phyloP scores from a whole-genome alignment of 2,113 vertebrate genomes.

The Heteronetta atricapilla region DNA sequence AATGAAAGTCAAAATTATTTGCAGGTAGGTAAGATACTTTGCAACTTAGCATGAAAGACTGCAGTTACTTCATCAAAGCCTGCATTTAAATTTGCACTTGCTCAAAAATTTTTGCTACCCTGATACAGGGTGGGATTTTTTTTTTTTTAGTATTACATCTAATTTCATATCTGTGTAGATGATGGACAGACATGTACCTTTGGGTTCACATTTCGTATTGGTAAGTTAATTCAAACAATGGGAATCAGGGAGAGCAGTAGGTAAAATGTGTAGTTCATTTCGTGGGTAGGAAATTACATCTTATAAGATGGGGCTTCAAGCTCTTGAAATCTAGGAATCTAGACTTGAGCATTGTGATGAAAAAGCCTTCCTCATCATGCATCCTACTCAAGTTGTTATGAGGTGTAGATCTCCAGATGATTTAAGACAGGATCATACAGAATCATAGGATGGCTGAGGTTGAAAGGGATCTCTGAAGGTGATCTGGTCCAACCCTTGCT shows the following conservation, averaged over 20 bases:
- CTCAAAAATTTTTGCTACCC: not conserved
- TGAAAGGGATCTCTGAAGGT: not conserved
- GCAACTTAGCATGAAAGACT: not conserved
- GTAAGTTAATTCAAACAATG: not conserved
- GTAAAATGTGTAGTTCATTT: not conserved
- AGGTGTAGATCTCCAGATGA: not conserved
- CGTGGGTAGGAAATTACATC: not conserved
- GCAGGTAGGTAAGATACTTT: not conserved
- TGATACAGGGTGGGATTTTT: rapidly evolving
- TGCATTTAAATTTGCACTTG: not conserved
- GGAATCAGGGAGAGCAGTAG: not conserved
- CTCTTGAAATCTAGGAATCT: not conserved
- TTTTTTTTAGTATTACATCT: not conserved
- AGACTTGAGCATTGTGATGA: not conserved
- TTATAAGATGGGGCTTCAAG: not conserved
- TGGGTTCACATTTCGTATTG: not conserved
- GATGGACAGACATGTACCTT: not conserved
- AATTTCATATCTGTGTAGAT: not conserved
- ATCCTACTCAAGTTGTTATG: not conserved
- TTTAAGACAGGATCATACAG: not conserved
- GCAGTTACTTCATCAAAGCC: not conserved
- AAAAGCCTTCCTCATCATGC: not conserved
- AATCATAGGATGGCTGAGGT: not conserved
- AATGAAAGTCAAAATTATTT: not conserved
- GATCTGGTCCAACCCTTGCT: not conserved